Evolutionary conservation across 64 coral and sea anemone species (phyloP).

Genomic region (Montipora cactus): DNA sequence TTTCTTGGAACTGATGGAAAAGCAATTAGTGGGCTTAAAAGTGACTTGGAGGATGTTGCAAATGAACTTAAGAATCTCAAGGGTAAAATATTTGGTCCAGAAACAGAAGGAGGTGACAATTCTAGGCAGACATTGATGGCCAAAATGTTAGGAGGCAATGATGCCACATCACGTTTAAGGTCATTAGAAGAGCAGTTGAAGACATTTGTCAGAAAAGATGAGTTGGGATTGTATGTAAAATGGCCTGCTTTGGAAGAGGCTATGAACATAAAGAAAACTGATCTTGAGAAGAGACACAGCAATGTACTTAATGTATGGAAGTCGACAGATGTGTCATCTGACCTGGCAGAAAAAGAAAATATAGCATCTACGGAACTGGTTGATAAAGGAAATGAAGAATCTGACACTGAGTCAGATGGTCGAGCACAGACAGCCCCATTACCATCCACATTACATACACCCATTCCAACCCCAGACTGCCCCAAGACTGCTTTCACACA

Average conservation of each 20-base stretch:
- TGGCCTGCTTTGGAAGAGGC: conserved; percentile 91
- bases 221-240: conserved; percentile 78
- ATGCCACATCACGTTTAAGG: background rate
- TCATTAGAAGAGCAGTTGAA: conserved; percentile 14
- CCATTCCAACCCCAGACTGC: conserved; percentile 44
- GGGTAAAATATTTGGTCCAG: background rate
- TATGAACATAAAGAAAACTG: conserved; percentile 75
- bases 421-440: conserved; percentile 62
- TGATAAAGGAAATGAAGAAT: conserved; percentile 32
- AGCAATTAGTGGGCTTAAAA: conserved; percentile 59
- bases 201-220: conserved; percentile 74
- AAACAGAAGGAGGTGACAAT: background rate
- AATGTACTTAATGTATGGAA: background rate
- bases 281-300: background rate
- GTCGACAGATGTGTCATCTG: background rate
- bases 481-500: conserved; percentile 80
- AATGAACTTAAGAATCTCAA: conserved; percentile 78
- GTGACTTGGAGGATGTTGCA: conserved; percentile 71
- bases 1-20: conserved; percentile 62
- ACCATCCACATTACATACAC: conserved; percentile 36
- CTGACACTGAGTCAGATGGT: conserved; percentile 10
- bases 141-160: too few relatives aligned
- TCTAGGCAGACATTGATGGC: background rate
- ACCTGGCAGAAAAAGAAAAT: conserved; percentile 24
- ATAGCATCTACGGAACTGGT: background rate